Evolutionary conservation across 1,140 invertebrate genomes (phyloP).

Genomic region (Hypsibius dujardini): DNA sequence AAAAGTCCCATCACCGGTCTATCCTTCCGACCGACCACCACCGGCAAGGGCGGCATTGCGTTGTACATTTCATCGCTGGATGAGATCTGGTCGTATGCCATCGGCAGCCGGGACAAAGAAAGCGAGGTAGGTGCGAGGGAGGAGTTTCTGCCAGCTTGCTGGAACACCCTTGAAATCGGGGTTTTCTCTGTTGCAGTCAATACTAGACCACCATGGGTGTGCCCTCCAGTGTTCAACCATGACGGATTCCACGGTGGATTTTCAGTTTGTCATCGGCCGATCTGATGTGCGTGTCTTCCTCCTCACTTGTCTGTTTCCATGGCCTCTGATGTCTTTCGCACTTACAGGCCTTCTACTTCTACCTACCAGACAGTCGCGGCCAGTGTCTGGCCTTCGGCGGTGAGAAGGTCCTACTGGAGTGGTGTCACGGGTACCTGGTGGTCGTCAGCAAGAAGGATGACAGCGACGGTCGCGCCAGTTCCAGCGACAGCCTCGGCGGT

Average conservation of each 20-base stretch:
- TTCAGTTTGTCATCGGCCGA: conserved; percentile 32
- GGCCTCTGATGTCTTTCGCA: background rate
- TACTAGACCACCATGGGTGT: conserved; percentile 30
- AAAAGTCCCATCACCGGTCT: conserved; percentile 8
- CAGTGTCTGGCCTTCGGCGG: conserved; percentile 77
- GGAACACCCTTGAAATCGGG: too few species aligned
- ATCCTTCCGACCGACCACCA: conserved; percentile 4
- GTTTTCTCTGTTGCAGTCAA: conserved; percentile 24
- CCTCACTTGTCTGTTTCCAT: background rate
- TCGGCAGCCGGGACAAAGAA: conserved; percentile 9
- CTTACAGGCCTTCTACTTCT: conserved; percentile 69
- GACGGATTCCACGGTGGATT: conserved; percentile 30
- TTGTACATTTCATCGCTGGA: conserved; percentile 1
- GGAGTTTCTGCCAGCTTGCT: too few species aligned
- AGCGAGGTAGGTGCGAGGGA: background rate
- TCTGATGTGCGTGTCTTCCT: conserved; percentile 29
- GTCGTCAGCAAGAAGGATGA: conserved; percentile 49
- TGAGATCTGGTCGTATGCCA: conserved; percentile 12
- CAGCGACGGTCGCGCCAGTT: conserved; percentile 21
- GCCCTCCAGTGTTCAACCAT: conserved; percentile 28
- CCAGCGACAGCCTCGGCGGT: conserved; percentile 22
- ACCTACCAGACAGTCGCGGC: conserved; percentile 66
- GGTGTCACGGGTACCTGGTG: conserved; percentile 70
- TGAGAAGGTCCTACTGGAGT: conserved; percentile 64
- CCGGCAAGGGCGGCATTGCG: conserved; percentile 1